phyloP scores from a whole-genome alignment of 2,888 invertebrate species.

The Plutella xylostella region DNA sequence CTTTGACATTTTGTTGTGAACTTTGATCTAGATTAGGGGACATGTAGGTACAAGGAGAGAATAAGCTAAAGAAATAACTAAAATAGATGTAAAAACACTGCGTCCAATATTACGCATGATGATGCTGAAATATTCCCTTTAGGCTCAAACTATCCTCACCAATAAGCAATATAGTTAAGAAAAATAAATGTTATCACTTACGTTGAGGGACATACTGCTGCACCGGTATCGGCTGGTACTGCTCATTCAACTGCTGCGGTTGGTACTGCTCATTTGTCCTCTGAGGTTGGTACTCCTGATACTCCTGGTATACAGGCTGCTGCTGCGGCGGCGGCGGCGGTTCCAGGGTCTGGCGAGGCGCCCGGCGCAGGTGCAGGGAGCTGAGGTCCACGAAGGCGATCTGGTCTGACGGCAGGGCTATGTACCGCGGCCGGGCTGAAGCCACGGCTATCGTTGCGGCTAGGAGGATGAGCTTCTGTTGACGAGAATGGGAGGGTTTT shows the following conservation, averaged over 20 bases:
- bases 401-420: slow-evolving; percentile 72
- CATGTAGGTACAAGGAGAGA: no score
- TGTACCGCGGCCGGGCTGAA: slow-evolving; percentile 66
- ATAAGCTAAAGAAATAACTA: no score
- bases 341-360: slow-evolving; percentile 45
- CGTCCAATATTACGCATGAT: no score
- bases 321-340: slow-evolving; percentile 35
- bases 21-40: not conserved
- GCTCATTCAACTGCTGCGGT: slow-evolving; percentile 21
- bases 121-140: no score
- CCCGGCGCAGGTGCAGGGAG: slow-evolving; percentile 38
- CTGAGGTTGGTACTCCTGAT: not conserved
- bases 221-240: slow-evolving; percentile 37
- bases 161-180: no score
- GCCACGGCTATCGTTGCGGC: slow-evolving; percentile 34
- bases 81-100: no score
- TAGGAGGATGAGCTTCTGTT: slow-evolving; percentile 42
- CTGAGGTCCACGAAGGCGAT: slow-evolving; percentile 69
- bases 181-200: slow-evolving; percentile 29
- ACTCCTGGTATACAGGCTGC: slow-evolving; percentile 15
- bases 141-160: no score
- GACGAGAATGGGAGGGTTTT: slow-evolving; percentile 13
- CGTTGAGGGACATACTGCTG: slow-evolving; percentile 43
- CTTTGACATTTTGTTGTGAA: slow-evolving; percentile 25
- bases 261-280: not conserved